Conservation (phyloP, 2,113 vertebrate species). For the Stigmatopora nigra region DNA sequence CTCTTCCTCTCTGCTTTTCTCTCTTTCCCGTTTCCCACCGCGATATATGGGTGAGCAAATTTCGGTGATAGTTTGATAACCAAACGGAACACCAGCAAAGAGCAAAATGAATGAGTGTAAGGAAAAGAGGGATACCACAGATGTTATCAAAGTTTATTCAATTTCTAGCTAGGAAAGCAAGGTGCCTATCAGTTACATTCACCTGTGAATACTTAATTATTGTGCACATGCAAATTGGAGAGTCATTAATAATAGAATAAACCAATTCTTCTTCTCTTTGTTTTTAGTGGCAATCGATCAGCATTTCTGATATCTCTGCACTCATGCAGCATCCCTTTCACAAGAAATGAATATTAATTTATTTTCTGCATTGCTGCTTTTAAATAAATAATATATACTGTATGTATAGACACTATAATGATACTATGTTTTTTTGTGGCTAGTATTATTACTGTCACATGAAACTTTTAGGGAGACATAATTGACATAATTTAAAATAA, state of each 20-base stretch:
- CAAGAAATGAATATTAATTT: not conserved
- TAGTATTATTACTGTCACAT: not conserved
- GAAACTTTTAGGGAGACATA: not conserved
- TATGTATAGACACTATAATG: not conserved
- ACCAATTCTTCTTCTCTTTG: slow-evolving; percentile 56
- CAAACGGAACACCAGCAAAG: slow-evolving; percentile 72
- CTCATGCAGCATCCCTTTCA: not conserved
- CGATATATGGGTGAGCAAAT: slow-evolving; percentile 86
- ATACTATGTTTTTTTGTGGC: not conserved
- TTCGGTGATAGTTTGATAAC: slow-evolving; percentile 98
- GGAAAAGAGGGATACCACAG: slow-evolving; percentile 72
- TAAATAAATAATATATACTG: not conserved
- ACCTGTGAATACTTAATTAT: slow-evolving; percentile 99
- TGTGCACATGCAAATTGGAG: slow-evolving; percentile 80
- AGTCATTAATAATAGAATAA: slow-evolving; percentile 94
- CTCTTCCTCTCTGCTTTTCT: slow-evolving; percentile 27
- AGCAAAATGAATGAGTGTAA: slow-evolving; percentile 63
- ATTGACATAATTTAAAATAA: not conserved
- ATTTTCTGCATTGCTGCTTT: not conserved
- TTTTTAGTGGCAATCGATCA: not conserved
- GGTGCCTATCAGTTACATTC: slow-evolving; percentile 93
- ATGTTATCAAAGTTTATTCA: slow-evolving; percentile 87
- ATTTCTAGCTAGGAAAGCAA: slow-evolving; percentile 75
- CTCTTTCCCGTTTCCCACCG: slow-evolving; percentile 47
- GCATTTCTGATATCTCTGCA: slow-evolving; percentile 2